Base-by-base conservation (phyloP, 2,888 invertebrate genomes). In the Apamea sordens region DNA sequence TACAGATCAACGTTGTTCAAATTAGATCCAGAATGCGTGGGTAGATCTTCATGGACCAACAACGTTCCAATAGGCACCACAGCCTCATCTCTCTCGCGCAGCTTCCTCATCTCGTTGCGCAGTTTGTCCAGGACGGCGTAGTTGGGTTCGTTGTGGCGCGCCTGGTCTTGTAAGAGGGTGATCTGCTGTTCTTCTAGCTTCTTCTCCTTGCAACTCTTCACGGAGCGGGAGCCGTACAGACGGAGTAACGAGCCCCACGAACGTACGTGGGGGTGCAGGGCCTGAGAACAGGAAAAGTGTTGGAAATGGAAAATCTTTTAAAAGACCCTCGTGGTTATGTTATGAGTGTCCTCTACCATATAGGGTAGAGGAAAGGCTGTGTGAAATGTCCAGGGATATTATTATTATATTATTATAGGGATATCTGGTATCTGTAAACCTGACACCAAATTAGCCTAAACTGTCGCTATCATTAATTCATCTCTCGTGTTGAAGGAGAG, bases 201-300 rank as follows among this genome's bases (percentile, higher is more conserved):
- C 95, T 98, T 99, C 94, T 99, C 99, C 92, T 99, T 99, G 92
- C 99, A 98, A 82, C 98, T 98, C 94, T 99, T 99, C 32, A 99
- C 98, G 8, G 99, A 99, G 63, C 98, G 98, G 90, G 98, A 99
- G 75, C 99, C 99, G 94, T 99, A 99, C 56, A 99, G 97, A 0
- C 99, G 98, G 18, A 99, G 96, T 68, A 99, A 97, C 0, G 99
- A 99, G 76, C 99, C 99, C 99, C 99, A 99, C 3, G 98, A 99
- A 47, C 97, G 98, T 75, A 99, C 98, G 93, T 99, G 99, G 0
- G 99, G 99, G 97, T 99, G 99, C 50, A 99, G 97, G 74, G 98
- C 98, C 98, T 95, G 76, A 10, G 6, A 28, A 15, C 41, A 50
- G 2, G 3, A 1, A 8, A 28, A 7, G 13, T 3, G 44, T 28